Evolutionary conservation across 2,113 vertebrate species (phyloP).

Genomic region (Telmatochromis bifrenatus): DNA sequence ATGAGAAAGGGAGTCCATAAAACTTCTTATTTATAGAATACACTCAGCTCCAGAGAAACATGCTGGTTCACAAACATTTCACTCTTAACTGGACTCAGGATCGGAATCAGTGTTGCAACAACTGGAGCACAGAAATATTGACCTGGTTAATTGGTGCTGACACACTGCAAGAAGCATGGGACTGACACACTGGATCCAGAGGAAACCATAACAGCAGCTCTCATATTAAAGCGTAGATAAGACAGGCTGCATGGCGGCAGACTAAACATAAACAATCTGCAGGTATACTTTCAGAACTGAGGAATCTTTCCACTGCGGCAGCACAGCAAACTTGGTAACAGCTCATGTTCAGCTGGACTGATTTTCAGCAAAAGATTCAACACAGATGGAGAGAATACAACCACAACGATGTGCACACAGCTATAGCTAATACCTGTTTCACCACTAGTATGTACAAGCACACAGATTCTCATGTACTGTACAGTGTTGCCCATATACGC

Average conservation of each 20-base stretch:
- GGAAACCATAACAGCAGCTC: slow-evolving; percentile 25
- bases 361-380: neutral
- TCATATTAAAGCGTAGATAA: slow-evolving; percentile 28
- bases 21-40: neutral
- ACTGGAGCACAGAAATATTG: slow-evolving; percentile 45
- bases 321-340: slow-evolving; percentile 9
- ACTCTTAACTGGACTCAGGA: neutral
- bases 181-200: neutral
- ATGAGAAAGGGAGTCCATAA: neutral
- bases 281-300: slow-evolving; percentile 38
- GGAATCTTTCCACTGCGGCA: slow-evolving; percentile 30
- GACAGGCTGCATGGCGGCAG: slow-evolving; percentile 29
- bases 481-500: neutral
- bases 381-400: slow-evolving; percentile 4
- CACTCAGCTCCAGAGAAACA: neutral
- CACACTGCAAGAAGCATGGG: slow-evolving; percentile 27
- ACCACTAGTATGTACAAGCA: neutral
- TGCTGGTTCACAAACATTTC: neutral
- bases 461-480: neutral
- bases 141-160: slow-evolving; percentile 55
- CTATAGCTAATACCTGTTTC: neutral
- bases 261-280: slow-evolving; percentile 53
- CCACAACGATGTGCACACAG: neutral
- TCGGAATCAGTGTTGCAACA: slow-evolving; percentile 9
- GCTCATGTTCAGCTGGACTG: slow-evolving; percentile 12